A percentile compares a stretch with the other conserved stretches of the same genome.
These are phyloP conservation scores for Mus spretus DNA, from an alignment of 2,797 vertebrate genomes.

Conservation along the genomic window DNA sequence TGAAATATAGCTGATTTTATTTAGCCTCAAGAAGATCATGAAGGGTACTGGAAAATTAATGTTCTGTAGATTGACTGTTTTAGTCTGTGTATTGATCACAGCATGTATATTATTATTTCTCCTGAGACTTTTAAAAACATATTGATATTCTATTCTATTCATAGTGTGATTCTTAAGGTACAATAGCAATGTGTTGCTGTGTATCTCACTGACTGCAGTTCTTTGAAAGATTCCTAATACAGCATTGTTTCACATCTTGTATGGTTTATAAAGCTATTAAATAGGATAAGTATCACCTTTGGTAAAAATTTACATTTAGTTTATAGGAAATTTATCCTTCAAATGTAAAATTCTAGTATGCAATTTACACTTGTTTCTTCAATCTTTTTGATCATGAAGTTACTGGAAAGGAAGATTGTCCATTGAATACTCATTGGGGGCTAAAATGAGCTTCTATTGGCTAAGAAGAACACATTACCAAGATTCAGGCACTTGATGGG, in stretches of 20 bases:
- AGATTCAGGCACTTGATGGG: background rate
- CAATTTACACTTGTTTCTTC: constrained; percentile 1
- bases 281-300: background rate
- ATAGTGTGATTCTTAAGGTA: constrained; percentile 35
- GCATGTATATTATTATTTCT: constrained; percentile 52
- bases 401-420: background rate
- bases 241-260: background rate
- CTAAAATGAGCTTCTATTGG: background rate
- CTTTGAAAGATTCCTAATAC: background rate
- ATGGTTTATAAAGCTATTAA: constrained; percentile 4
- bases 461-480: background rate
- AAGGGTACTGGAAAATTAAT: constrained; percentile 80
- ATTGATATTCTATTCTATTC: constrained; percentile 39
- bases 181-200: constrained; percentile 11
- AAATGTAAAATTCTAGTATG: background rate
- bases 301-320: background rate
- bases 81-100: constrained; percentile 72
- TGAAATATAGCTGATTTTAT: constrained; percentile 68
- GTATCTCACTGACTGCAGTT: background rate
- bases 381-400: background rate
- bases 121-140: constrained; percentile 56
- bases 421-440: background rate
- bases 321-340: background rate
- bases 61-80: constrained; percentile 62
- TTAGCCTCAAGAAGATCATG: constrained; percentile 69